A percentile compares a stretch with the other conserved stretches of the same genome.
Conservation (phyloP, 2,113 vertebrate genomes). For the Grallaria varia region DNA sequence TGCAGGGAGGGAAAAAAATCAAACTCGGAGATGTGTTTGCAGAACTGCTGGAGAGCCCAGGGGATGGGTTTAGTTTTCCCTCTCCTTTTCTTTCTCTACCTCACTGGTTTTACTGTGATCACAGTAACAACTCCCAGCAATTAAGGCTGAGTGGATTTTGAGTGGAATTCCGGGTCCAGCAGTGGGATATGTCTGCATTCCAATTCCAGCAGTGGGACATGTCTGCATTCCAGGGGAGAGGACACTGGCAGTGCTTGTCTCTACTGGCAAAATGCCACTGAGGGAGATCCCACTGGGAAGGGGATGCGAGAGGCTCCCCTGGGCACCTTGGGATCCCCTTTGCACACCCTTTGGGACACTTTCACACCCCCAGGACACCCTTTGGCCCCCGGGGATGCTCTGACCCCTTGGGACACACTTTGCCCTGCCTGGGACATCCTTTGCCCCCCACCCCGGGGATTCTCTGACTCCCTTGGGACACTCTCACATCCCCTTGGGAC, state of each 20-base stretch:
- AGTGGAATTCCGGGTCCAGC: background rate
- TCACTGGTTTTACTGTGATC: background rate
- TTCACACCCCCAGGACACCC: no score
- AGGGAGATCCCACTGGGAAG: background rate
- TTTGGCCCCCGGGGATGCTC: no score
- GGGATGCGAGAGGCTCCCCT: background rate
- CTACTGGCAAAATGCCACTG: fast-evolving
- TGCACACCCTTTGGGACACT: background rate
- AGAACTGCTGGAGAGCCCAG: background rate
- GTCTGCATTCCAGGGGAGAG: no score
- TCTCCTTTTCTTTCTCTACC: background rate
- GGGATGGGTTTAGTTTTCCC: background rate
- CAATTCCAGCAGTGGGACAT: fast-evolving
- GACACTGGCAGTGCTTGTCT: fast-evolving
- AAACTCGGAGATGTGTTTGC: background rate
- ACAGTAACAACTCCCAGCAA: background rate
- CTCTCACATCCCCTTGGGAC: no score
- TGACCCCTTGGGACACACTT: no score
- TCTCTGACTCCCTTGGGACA: background rate
- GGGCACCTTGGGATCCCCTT: background rate
- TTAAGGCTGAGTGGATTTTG: background rate
- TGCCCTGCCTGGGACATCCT: no score
- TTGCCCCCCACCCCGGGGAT: no score
- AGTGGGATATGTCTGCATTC: fast-evolving
- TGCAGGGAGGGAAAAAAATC: background rate